A percentile compares a stretch with the other conserved stretches of the same genome.
phyloP scores from a whole-genome alignment of 2,113 vertebrate genomes.

The Hippocampus guttulatus region DNA sequence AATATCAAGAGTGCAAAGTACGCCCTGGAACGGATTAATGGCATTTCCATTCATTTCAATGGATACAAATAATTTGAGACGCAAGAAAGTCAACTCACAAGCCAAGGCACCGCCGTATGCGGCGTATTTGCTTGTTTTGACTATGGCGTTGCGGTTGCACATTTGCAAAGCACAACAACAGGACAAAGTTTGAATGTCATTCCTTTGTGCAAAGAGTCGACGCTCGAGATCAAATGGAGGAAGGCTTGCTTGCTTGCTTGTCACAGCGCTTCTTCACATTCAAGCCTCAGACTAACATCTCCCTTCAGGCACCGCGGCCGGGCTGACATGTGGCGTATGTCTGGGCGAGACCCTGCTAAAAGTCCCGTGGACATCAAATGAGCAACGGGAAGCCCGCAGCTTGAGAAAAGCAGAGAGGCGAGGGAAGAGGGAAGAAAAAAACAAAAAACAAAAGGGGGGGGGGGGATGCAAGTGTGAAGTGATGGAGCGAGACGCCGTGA shows the following conservation, averaged over 20 bases:
- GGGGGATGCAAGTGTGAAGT: conserved; percentile 60
- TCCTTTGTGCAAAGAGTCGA: background rate
- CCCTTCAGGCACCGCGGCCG: conserved; percentile 48
- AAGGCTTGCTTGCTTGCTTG: conserved; percentile 33
- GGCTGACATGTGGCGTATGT: conserved; percentile 69
- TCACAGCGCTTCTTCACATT: conserved; percentile 43
- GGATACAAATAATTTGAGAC: background rate
- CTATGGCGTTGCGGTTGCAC: background rate
- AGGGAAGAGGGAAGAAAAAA: conserved; percentile 14
- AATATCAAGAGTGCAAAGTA: too few relatives aligned
- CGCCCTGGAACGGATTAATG: background rate
- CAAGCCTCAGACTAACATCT: conserved; percentile 46
- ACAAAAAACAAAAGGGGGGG: background rate
- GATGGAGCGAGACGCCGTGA: conserved; percentile 58
- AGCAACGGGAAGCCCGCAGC: conserved; percentile 52
- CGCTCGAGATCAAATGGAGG: conserved; percentile 22
- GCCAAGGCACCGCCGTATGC: background rate
- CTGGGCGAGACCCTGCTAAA: conserved; percentile 66
- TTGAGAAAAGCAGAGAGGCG: conserved; percentile 26
- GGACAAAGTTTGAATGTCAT: background rate
- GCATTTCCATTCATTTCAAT: background rate
- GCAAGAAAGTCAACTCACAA: background rate
- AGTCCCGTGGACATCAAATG: conserved; percentile 66
- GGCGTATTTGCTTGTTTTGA: background rate
- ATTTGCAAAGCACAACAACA: background rate